phyloP scores from a whole-genome alignment of 2,113 vertebrate species.

The Hippoglossus stenolepis region DNA sequence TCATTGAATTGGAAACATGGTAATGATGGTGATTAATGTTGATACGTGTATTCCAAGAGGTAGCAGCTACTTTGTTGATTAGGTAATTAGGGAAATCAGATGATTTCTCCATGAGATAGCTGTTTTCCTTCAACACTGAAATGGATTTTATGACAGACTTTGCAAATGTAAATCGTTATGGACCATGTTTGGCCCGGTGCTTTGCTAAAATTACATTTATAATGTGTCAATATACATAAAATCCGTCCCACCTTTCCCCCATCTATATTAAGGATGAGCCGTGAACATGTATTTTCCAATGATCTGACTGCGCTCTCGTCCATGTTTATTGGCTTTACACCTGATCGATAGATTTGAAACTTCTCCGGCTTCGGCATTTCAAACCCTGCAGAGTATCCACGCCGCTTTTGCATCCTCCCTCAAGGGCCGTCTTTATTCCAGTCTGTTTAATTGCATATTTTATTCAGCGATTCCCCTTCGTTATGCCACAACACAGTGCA shows the following conservation, averaged over 20 bases:
- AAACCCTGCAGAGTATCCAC: not conserved
- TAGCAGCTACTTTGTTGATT: not conserved
- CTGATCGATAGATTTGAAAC: not conserved
- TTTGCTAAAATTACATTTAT: not conserved
- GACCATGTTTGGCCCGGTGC: not conserved
- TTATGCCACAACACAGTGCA: conserved; percentile 28
- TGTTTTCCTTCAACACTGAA: too few species aligned
- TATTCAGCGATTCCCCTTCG: conserved; percentile 34
- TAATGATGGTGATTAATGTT: not conserved
- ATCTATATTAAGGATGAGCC: too few species aligned
- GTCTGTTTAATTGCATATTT: conserved; percentile 47
- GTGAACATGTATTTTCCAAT: not conserved
- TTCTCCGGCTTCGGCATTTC: not conserved
- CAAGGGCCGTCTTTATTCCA: not conserved
- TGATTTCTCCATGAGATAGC: too few species aligned
- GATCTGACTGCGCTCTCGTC: too few species aligned
- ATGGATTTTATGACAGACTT: too few species aligned
- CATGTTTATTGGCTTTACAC: not conserved
- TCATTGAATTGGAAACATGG: not conserved
- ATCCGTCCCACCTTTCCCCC: not conserved
- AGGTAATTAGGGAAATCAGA: not conserved
- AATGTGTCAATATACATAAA: not conserved
- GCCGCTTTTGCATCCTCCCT: not conserved
- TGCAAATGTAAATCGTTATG: not conserved
- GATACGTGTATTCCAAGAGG: not conserved